Evolutionary conservation across 2,888 invertebrate genomes (phyloP).

Genomic region (Tipula vernalis): DNA sequence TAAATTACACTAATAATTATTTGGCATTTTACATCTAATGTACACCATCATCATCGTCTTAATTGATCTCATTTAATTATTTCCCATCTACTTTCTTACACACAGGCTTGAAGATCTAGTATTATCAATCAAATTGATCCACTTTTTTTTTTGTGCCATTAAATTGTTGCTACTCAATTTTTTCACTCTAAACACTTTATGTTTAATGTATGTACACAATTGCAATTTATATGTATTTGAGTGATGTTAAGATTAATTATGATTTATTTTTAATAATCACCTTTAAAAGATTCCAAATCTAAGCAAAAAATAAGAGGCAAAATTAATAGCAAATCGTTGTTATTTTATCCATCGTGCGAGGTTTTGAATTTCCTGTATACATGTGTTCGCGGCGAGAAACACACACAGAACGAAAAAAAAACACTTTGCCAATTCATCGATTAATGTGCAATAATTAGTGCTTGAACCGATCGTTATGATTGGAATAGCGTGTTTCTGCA

Average conservation of each 20-base stretch:
- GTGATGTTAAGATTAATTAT: conserved; percentile 4
- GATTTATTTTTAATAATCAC: conserved; percentile 4
- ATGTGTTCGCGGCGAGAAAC: neutral
- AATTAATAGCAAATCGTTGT: neutral
- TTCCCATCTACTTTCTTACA: conserved; percentile 4
- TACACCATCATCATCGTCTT: neutral
- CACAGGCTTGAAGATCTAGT: neutral
- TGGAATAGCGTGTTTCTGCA: neutral
- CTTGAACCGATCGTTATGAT: neutral
- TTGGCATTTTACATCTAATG: conserved; percentile 4
- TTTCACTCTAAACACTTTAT: neutral
- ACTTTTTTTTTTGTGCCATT: neutral
- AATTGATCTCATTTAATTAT: neutral
- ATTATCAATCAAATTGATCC: neutral
- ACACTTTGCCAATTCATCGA: conserved; percentile 4
- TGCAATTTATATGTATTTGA: neutral
- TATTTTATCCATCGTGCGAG: neutral
- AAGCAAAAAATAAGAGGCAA: neutral
- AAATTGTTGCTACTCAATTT: conserved; percentile 4
- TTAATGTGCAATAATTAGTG: neutral
- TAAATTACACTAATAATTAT: neutral
- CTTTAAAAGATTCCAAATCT: neutral
- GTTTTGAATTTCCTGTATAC: neutral
- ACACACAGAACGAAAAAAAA: neutral
- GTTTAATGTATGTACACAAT: neutral